Evolutionary conservation across 2,113 vertebrate genomes (phyloP).

Genomic region (Copsychus sechellarum): DNA sequence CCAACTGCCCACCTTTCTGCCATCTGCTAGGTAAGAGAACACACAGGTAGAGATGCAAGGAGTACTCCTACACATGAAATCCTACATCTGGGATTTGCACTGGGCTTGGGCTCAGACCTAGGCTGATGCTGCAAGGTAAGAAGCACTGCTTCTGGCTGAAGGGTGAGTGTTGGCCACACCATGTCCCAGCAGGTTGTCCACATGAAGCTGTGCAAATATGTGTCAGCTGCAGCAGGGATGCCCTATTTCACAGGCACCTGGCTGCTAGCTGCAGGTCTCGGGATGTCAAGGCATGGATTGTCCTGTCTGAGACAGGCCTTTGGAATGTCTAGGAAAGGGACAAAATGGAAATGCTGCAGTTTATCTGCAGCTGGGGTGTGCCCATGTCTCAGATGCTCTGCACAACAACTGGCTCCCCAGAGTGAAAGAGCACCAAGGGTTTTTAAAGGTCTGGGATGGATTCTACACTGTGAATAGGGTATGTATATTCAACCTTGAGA

Average conservation of each 20-base stretch:
- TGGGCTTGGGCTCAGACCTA: not conserved
- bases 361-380: not conserved
- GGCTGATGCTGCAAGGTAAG: not conserved
- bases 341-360: not conserved
- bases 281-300: not conserved
- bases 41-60: not conserved
- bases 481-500: not conserved
- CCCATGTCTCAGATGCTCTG: not conserved
- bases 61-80: not conserved
- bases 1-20: not conserved
- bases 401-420: not conserved
- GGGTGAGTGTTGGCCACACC: not conserved
- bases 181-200: not conserved
- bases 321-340: not conserved
- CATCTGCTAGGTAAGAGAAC: not conserved
- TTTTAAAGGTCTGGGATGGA: not conserved
- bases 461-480: not conserved
- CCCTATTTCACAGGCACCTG: not conserved
- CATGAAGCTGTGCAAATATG: not conserved
- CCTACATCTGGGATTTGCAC: not conserved
- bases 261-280: not conserved
- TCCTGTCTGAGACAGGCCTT: not conserved
- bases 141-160: not conserved
- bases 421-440: not conserved
- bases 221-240: not conserved